A percentile compares a stretch with the other conserved stretches of the same genome.
phyloP scores from a whole-genome alignment of 2,888 invertebrate genomes.

The Apamea sordens region DNA sequence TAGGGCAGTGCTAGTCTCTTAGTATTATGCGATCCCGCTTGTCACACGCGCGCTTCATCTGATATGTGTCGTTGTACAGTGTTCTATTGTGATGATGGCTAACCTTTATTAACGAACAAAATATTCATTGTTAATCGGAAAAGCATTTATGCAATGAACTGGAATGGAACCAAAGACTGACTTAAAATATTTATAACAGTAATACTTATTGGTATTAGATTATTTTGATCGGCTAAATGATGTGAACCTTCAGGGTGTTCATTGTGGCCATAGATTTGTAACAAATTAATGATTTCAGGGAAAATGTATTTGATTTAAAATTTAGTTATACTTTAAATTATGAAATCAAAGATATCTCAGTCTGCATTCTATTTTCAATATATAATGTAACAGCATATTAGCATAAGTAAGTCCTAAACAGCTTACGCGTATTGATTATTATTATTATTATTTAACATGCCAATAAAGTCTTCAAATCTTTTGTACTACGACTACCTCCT shows the following conservation, averaged over 20 bases:
- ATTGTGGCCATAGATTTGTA: slow-evolving; percentile 65
- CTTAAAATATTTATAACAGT: slow-evolving; percentile 83
- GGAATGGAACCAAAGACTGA: slow-evolving; percentile 88
- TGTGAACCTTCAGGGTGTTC: slow-evolving; percentile 66
- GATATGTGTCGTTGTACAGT: slow-evolving; percentile 75
- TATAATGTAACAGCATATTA: slow-evolving; percentile 50
- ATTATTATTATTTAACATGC: slow-evolving; percentile 10
- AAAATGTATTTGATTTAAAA: slow-evolving; percentile 55
- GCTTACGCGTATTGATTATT: slow-evolving; percentile 23
- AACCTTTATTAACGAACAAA: slow-evolving; percentile 75
- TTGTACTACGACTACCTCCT: slow-evolving; percentile 20
- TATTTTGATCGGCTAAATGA: slow-evolving; percentile 75
- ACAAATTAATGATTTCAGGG: slow-evolving; percentile 58
- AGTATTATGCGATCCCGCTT: slow-evolving; percentile 70
- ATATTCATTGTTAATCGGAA: slow-evolving; percentile 72
- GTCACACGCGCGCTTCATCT: slow-evolving; percentile 70
- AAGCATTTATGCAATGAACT: slow-evolving; percentile 83
- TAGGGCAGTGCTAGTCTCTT: slow-evolving; percentile 77
- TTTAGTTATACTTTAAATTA: slow-evolving; percentile 51
- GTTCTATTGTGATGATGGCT: slow-evolving; percentile 63
- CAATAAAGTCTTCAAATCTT: slow-evolving; percentile 22
- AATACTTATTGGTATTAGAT: slow-evolving; percentile 84
- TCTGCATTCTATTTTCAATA: slow-evolving; percentile 57
- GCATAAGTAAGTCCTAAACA: slow-evolving; percentile 46
- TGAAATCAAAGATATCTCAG: slow-evolving; percentile 54